Percentiles rank a stretch among this genome's conserved stretches.
Conservation (phyloP, 2,113 vertebrate species). For the Antechinus flavipes region DNA sequence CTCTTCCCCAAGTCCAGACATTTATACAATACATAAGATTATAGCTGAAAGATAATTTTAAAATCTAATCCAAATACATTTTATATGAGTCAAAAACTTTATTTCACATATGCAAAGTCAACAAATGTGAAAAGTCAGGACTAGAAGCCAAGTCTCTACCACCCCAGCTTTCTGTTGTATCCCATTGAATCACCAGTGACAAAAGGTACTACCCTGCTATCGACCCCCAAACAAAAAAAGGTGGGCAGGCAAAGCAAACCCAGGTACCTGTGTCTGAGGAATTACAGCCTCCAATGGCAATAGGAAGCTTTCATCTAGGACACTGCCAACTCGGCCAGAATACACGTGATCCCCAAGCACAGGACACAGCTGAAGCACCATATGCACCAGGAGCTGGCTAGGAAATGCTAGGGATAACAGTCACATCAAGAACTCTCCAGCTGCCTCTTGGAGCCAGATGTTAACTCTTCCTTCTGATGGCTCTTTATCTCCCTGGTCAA, state of each 20-base stretch:
- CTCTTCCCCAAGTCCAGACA: background rate
- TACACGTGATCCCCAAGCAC: conserved; percentile 84
- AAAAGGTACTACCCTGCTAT: background rate
- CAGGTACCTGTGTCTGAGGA: conserved; percentile 73
- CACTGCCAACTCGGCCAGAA: conserved; percentile 73
- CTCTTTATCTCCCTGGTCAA: background rate
- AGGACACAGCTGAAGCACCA: conserved; percentile 81
- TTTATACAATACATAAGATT: background rate
- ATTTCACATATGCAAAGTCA: background rate
- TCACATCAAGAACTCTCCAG: no score
- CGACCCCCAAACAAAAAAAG: background rate
- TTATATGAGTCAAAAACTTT: background rate
- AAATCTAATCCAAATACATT: background rate
- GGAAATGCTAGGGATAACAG: conserved; percentile 78
- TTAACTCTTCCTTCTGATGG: background rate
- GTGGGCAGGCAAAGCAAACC: background rate
- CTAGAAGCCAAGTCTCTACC: background rate
- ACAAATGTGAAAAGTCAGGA: background rate
- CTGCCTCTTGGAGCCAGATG: background rate
- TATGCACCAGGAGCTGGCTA: conserved; percentile 83
- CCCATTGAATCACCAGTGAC: background rate
- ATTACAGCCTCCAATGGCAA: conserved; percentile 42
- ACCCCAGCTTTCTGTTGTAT: background rate
- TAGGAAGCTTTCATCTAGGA: conserved; percentile 84
- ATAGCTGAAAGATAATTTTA: background rate